Base-by-base conservation (phyloP, 2,888 invertebrate species). In the Melieria omissa region DNA sequence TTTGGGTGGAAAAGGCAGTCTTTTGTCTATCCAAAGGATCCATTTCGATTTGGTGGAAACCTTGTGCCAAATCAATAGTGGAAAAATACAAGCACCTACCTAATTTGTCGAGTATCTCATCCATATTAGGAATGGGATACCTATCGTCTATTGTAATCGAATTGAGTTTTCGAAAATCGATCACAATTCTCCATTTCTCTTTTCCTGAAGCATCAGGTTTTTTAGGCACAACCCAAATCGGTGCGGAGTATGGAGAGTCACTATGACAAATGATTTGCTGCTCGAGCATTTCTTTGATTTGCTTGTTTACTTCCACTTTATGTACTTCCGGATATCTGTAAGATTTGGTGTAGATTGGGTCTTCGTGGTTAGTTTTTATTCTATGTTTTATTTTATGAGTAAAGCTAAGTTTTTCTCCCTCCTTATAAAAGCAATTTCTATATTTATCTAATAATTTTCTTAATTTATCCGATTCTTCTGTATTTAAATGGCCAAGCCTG, bases 361-460 rank as follows among this genome's bases (percentile, higher is more conserved):
- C 45, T 12, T 70, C 64, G 5, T n/a, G 47, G 6, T 6, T 41
- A 45, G 72, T 72, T 16, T 49, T 29, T 45, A 72, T 67, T 49
- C 55, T 45, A 52, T 71, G 71, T 42, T 58, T 29, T 7, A 71
- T 65, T 65, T 68, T 45, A 42, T 68, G 67, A 61, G 60, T 67
- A 42, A 58, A 60, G 8, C 60, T 45, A 29, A 65, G 55, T 66
- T 41, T 55, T 12, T 55, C 55, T 42, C 55, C 42, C 42, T 55
- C 55, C n/a, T 45, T 61, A n/a, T 55, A 45, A 52, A 88, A 88
- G 87, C 88, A 12, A 45, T 1, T 61, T 45, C 14, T 61, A 46
- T 44, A 61, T 61, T 61, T 12, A 9, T 61, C 41, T 10, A 41
- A 60, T 41, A 60, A 9, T 61, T 44, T 45, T 61, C 44, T 16